A percentile compares a stretch with the other conserved stretches of the same genome.
Evolutionary conservation across 2,888 invertebrate genomes (phyloP).

Genomic region (Pandemis corylana): DNA sequence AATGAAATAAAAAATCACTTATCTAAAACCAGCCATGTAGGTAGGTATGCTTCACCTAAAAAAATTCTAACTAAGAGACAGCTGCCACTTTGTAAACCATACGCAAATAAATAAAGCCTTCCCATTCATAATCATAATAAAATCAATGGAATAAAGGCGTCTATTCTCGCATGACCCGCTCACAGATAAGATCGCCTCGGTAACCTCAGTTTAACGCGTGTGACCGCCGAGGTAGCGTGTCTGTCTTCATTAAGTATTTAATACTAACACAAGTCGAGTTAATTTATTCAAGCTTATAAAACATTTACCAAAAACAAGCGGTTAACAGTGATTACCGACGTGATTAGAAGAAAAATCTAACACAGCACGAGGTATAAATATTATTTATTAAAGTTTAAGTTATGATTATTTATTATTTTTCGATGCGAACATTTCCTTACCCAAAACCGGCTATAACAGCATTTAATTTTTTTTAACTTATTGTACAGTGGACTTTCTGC

Average conservation of each 20-base stretch:
- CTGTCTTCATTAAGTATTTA: slow-evolving; percentile 3
- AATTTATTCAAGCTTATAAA: slow-evolving; percentile 12
- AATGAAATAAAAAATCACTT: no score
- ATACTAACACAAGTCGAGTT: slow-evolving; percentile 9
- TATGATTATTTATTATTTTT: background rate
- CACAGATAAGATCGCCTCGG: slow-evolving; percentile 23
- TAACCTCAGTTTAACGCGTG: slow-evolving; percentile 29
- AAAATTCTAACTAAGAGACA: background rate
- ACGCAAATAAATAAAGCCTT: background rate
- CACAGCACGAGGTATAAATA: background rate
- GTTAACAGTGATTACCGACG: background rate
- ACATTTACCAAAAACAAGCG: slow-evolving; percentile 6
- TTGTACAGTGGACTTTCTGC: no score
- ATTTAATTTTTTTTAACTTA: no score
- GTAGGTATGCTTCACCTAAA: no score
- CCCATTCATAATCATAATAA: slow-evolving; percentile 6
- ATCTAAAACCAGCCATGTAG: no score
- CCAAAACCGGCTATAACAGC: no score
- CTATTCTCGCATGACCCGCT: slow-evolving; percentile 20
- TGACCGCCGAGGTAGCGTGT: slow-evolving; percentile 23
- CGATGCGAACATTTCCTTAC: no score
- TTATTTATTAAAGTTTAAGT: background rate
- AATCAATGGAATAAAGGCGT: slow-evolving; percentile 20
- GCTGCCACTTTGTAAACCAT: background rate
- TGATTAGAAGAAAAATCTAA: background rate